Evolutionary conservation across 2,113 vertebrate genomes (phyloP), one percentile per base, ranked within the genome.

Genomic region (Marcusenius ussheri): DNA sequence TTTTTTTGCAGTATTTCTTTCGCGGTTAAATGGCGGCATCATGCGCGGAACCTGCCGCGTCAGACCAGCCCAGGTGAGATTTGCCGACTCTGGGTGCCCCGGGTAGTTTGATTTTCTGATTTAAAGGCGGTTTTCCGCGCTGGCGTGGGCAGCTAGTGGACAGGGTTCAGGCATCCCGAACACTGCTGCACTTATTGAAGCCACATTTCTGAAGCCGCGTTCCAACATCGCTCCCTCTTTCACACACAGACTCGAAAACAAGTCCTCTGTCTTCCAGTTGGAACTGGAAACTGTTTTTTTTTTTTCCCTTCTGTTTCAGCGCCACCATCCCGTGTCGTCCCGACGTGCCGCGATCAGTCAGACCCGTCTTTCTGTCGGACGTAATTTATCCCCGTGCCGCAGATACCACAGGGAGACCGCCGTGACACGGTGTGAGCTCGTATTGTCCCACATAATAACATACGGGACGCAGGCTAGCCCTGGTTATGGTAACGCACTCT

Each of bases 401-500:
- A 56, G 85, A 87, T 42, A 35, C 85, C 85, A 9, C 85, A 31
- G n/a, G 15, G 31, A 17, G 50, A 56, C 85, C 50, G 31, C 49
- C 31, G 31, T 8, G 47, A 47, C 85, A 87, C n/a, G 27, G 31
- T 35, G 50, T 5, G 27, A 49, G 85, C 85, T 53, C 49, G 85
- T 39, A 31, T 56, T 6, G 85, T 53, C 85, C 85, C 85, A 87
- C 85, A 56, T 87, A 87, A 87, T 87, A 19, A 87, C 85, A 87
- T 70, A 70, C n/a, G n/a, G 62, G n/a, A 70, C 10, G 3, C 85
- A 24, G 85, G 17, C 50, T 42, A 1, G 17, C 50, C 85, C 9
- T 19, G 47, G 85, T 31, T 35, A 3, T 47, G 50, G 50, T 39
- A 53, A 87, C 27, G 13, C 5, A 6, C 13, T 35, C 50, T 56